Evolutionary conservation across 2,797 vertebrate species (phyloP).

Genomic region (Micrastur ruficollis): DNA sequence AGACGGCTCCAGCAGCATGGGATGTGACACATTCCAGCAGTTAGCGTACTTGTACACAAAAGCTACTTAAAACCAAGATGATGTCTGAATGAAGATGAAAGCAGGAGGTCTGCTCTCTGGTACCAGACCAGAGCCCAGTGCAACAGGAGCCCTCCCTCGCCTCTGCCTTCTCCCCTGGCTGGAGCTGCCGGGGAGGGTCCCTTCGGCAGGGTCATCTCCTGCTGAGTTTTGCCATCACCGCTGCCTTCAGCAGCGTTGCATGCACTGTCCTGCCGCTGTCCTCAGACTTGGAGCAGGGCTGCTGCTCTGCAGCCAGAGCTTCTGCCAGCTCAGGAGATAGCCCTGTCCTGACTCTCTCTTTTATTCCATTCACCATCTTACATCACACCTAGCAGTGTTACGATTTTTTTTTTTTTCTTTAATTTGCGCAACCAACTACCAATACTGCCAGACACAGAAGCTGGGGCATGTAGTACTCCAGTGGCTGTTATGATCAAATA

Average conservation of each 20-base stretch:
- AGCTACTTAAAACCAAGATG: not conserved
- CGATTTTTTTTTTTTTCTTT: not conserved
- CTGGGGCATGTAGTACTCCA: not conserved
- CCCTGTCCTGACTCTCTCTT: not conserved
- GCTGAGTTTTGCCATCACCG: not conserved
- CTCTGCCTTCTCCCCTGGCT: not conserved
- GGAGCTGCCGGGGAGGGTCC: rapidly evolving
- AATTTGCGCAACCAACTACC: not conserved
- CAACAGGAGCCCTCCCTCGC: not conserved
- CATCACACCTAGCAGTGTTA: not conserved
- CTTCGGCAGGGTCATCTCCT: not conserved
- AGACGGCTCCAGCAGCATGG: not conserved
- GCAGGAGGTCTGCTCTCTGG: too few relatives aligned
- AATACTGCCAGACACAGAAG: not conserved
- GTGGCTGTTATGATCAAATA: not conserved
- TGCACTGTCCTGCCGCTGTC: not conserved
- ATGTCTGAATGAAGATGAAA: not conserved
- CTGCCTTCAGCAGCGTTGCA: not conserved
- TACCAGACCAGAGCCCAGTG: not conserved
- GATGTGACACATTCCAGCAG: not conserved
- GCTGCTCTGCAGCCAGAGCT: not conserved
- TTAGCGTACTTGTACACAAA: not conserved
- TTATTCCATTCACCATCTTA: not conserved
- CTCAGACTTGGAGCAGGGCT: rapidly evolving
- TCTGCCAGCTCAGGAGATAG: not conserved